Percentiles rank a stretch among this genome's conserved stretches.
Evolutionary conservation across 2,113 vertebrate species (phyloP).

Genomic region (Scalopus aquaticus): DNA sequence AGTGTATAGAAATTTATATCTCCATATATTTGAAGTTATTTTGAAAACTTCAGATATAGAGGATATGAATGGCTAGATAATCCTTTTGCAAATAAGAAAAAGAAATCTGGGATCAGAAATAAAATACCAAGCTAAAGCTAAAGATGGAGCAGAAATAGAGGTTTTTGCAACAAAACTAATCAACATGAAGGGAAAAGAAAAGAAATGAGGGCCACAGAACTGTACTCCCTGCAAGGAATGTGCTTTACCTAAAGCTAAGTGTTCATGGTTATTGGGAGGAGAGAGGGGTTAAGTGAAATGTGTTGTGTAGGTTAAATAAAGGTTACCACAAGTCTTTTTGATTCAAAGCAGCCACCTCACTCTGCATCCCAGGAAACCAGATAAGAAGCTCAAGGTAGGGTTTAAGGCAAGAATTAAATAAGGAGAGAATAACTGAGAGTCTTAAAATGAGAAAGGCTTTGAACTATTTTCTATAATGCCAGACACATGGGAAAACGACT

Average conservation of each 20-base stretch:
- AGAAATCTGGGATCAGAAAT: background rate
- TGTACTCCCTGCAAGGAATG: background rate
- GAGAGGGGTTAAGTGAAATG: background rate
- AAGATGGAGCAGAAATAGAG: background rate
- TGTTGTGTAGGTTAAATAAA: background rate
- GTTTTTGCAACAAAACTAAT: background rate
- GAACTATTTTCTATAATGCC: background rate
- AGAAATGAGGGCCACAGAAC: background rate
- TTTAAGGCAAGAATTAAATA: background rate
- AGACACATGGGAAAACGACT: background rate
- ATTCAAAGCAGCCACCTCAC: background rate
- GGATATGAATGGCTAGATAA: background rate
- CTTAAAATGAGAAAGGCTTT: background rate
- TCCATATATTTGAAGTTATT: background rate
- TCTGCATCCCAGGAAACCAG: background rate
- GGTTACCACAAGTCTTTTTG: background rate
- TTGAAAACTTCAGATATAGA: background rate
- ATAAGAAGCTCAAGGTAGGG: background rate
- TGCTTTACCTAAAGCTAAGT: background rate
- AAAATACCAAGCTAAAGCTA: background rate
- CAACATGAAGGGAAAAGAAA: background rate
- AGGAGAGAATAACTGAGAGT: background rate
- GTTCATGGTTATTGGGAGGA: accelerated
- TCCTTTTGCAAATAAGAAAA: background rate
- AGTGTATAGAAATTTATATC: background rate